Evolutionary conservation across 1,140 invertebrate species (phyloP).

Genomic region (Drosophila grimshawi): DNA sequence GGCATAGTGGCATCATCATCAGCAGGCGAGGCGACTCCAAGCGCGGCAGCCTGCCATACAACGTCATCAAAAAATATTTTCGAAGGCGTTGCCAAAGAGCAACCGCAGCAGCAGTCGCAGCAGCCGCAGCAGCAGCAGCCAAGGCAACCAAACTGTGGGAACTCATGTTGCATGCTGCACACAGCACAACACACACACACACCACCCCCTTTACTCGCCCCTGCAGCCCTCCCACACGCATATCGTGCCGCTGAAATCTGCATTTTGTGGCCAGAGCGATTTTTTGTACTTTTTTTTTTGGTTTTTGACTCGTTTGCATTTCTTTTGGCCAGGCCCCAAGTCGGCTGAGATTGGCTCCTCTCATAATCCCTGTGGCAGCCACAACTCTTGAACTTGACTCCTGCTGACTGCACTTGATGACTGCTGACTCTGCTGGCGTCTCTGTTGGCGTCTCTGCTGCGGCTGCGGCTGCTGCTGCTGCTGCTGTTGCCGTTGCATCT

Average conservation of each 20-base stretch:
- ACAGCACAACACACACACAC: conserved; percentile 44
- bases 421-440: not conserved
- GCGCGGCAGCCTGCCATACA: conserved; percentile 68
- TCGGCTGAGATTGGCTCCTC: conserved; percentile 63
- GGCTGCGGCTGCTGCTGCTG: conserved; percentile 8
- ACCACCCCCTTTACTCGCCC: not conserved
- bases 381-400: conserved; percentile 49
- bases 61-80: conserved; percentile 75
- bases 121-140: conserved; percentile 34
- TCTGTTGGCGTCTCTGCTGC: too few relatives aligned
- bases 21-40: conserved; percentile 9
- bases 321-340: conserved; percentile 37
- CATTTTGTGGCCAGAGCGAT: conserved; percentile 52
- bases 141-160: conserved; percentile 67
- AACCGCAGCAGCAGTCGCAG: conserved; percentile 54
- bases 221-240: conserved; percentile 3
- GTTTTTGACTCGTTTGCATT: conserved; percentile 72
- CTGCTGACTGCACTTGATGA: conserved; percentile 56
- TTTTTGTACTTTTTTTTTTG: too few relatives aligned
- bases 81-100: conserved; percentile 79
- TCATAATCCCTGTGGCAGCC: conserved; percentile 62
- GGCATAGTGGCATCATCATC: conserved; percentile 47
- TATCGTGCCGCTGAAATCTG: conserved; percentile 80
- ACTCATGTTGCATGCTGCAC: conserved; percentile 79
- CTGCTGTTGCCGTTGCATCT: conserved; percentile 19